These are phyloP conservation scores for Calliopum simillimum DNA, from an alignment of 2,888 invertebrate species.

Conservation along the genomic window DNA sequence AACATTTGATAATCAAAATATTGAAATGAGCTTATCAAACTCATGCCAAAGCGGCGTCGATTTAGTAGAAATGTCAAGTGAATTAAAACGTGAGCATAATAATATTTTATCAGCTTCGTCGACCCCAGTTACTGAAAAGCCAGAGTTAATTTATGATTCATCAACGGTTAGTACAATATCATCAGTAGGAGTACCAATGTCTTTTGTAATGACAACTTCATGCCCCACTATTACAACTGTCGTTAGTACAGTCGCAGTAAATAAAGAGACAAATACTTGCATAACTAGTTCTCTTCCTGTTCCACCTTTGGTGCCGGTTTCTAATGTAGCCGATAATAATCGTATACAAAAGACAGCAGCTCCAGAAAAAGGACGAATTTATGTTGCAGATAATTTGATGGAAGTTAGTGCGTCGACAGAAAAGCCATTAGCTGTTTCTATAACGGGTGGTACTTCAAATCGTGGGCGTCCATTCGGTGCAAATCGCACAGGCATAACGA, in stretches of 20 bases:
- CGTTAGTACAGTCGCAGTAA: not conserved
- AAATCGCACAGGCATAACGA: slow-evolving; percentile 59
- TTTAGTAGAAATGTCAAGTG: slow-evolving; percentile 8
- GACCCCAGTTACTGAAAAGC: slow-evolving; percentile 7
- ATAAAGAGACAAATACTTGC: not conserved
- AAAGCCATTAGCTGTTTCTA: slow-evolving; percentile 40
- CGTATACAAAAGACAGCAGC: slow-evolving; percentile 26
- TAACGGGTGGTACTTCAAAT: slow-evolving; percentile 57
- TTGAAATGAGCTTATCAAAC: not conserved
- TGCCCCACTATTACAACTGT: not conserved
- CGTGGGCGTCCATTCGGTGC: slow-evolving; percentile 65
- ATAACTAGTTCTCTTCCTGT: not conserved
- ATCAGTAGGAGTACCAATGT: too few species aligned
- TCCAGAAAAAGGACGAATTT: slow-evolving; percentile 62
- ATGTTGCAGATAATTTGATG: slow-evolving; percentile 65
- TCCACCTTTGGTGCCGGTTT: not conserved
- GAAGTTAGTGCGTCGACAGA: slow-evolving; percentile 38
- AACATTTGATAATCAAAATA: slow-evolving; percentile 6
- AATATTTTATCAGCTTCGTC: slow-evolving; percentile 15
- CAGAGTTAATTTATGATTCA: slow-evolving; percentile 18
- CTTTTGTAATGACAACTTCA: too few species aligned
- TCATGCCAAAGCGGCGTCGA: slow-evolving; percentile 1
- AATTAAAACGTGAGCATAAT: slow-evolving; percentile 43
- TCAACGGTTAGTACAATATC: not conserved
- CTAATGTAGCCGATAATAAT: not conserved